Conservation (phyloP, 2,888 invertebrate species). For the Nowickia ferox region DNA sequence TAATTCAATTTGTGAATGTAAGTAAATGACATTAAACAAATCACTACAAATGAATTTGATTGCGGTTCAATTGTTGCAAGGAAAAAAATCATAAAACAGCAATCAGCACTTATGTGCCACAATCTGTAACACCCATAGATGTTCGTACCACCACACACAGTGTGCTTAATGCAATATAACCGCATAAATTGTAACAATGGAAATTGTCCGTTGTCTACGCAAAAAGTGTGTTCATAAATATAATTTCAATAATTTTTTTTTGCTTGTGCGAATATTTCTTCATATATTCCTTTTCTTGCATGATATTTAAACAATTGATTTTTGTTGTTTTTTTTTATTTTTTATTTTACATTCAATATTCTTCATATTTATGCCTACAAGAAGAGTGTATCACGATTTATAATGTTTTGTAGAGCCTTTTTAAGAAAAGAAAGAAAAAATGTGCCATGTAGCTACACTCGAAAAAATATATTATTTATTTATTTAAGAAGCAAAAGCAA, state of each 20-base stretch:
- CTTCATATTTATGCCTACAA: constrained; percentile 65
- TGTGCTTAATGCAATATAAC: constrained; percentile 11
- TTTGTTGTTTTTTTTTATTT: constrained; percentile 21
- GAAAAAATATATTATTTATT: background rate
- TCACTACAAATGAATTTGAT: constrained; percentile 13
- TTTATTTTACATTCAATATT: constrained; percentile 57
- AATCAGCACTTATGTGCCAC: constrained; percentile 54
- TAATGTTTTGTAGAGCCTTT: constrained; percentile 60
- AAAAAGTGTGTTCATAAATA: constrained; percentile 62
- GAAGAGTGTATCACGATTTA: constrained; percentile 67
- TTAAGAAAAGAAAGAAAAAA: background rate
- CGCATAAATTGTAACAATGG: constrained; percentile 51
- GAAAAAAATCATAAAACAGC: constrained; percentile 8
- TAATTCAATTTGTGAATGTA: constrained; percentile 3
- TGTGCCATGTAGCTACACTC: constrained; percentile 17
- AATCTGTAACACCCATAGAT: constrained; percentile 64
- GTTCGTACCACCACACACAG: constrained; percentile 3
- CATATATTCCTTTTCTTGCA: constrained; percentile 26
- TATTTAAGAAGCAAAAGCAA: background rate
- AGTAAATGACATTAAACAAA: constrained; percentile 10
- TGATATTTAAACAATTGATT: constrained; percentile 65
- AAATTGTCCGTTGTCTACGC: constrained; percentile 29
- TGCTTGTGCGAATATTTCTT: background rate
- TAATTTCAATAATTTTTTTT: background rate
- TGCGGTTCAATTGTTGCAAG: constrained; percentile 16